Evolutionary conservation across 1,140 invertebrate genomes (phyloP), one percentile per base, ranked within the genome.

Genomic region (Cydia pomonella): DNA sequence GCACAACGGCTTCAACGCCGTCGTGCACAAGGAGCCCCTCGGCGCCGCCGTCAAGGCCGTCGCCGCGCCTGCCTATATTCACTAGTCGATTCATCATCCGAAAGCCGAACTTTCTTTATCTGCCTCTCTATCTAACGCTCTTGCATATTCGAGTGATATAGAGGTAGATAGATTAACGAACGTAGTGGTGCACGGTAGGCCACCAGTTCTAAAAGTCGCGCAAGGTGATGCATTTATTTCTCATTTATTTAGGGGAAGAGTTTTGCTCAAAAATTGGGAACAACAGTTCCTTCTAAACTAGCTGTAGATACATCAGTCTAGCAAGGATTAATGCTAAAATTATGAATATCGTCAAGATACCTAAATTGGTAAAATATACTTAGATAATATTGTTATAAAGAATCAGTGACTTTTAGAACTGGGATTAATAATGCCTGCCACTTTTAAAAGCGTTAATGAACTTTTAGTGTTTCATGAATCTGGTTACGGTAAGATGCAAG

Each of bases 1-100:
- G 25, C 89, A 92, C 77, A 94, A 93, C 72, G 93, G 93, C 18
- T 94, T 94, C 87, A 94, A 94, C 84, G 93, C 93, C 3, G 93
- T 94, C 47, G 93, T 94, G 0, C 90, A 91, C 84, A 91, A 86
- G 75, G 87, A 92, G 73, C 88, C 92, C 2, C n/a, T 88, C 0
- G 33, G 33, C 33, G 90, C 75, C 5, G 86, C 87, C 9, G 87
- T 88, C 0, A 90, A 90, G 69, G 86, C 88, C 1, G 82, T 83
- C n/a, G 80, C 81, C 1, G 78, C 80, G 13, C 79, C 79, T n/a
- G 84, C 78, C 16, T 87, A 81, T 77, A 33, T 82, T 23, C 87
- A 89, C 77, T 87, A 86, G 76, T 79, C 77, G 16, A 21, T 71
- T 13, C 72, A 74, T 74, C 72, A 81, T 80, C 76, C 66, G 41